These are phyloP conservation scores for Chionoecetes opilio DNA, from an alignment of 1,140 invertebrate species.

Conservation along the genomic window DNA sequence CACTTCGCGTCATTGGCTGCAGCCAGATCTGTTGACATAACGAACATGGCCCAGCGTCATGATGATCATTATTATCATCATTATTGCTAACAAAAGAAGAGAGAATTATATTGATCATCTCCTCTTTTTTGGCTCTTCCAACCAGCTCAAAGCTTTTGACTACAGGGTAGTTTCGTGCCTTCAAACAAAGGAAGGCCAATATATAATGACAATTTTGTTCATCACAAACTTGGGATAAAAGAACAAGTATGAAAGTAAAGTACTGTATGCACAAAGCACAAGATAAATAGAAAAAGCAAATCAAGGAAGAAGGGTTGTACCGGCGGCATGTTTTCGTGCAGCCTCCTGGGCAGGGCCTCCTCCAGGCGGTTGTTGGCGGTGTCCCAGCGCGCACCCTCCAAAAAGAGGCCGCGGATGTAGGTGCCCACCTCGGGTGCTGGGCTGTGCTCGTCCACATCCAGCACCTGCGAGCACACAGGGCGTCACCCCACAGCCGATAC, in stretches of 20 bases:
- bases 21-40: slow-evolving; percentile 83
- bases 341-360: slow-evolving; percentile 85
- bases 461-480: slow-evolving; percentile 41
- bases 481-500: no score
- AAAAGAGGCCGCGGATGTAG: slow-evolving; percentile 84
- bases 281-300: no score
- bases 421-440: slow-evolving; percentile 83
- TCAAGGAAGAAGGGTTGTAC: slow-evolving; percentile 76
- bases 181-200: no score
- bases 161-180: no score
- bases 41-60: neutral
- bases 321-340: slow-evolving; percentile 85
- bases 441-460: slow-evolving; percentile 71
- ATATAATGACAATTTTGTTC: no score
- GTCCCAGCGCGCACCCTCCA: slow-evolving; percentile 86
- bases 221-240: no score
- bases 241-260: no score
- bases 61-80: neutral
- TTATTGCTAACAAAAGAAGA: neutral
- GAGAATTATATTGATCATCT: no score
- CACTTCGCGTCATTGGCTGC: slow-evolving; percentile 78
- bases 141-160: no score
- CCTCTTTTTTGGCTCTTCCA: no score
- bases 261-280: no score
- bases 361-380: slow-evolving; percentile 83